Evolutionary conservation across 1,140 invertebrate species (phyloP).

Genomic region (Epicauta chinensis): DNA sequence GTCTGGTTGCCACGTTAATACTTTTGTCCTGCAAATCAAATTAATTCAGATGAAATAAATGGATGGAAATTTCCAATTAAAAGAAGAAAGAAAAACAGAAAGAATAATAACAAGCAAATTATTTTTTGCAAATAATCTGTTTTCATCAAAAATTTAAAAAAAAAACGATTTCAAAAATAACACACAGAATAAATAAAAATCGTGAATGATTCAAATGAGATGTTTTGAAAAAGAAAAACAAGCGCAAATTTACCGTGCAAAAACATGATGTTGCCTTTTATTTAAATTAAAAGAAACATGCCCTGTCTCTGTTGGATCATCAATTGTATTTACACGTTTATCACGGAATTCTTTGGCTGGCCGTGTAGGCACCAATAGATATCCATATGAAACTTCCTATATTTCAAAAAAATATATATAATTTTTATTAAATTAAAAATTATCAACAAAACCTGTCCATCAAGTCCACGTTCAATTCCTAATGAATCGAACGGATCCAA

Average conservation of each 20-base stretch:
- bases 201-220: not conserved
- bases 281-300: slow-evolving; percentile 23
- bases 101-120: too few species aligned
- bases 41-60: slow-evolving; percentile 9
- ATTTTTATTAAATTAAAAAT: not conserved
- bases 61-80: not conserved
- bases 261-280: slow-evolving; percentile 51
- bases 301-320: slow-evolving; percentile 34
- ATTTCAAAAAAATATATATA: slow-evolving; percentile 10
- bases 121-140: too few species aligned
- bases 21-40: slow-evolving; percentile 69
- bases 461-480: slow-evolving; percentile 73
- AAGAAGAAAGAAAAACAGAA: slow-evolving; percentile 1
- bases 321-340: slow-evolving; percentile 32
- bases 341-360: slow-evolving; percentile 47
- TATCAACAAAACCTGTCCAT: slow-evolving; percentile 60
- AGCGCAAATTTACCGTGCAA: slow-evolving; percentile 53
- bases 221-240: slow-evolving; percentile 10
- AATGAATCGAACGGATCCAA: slow-evolving; percentile 79
- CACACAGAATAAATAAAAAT: not conserved
- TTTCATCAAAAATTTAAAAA: too few species aligned
- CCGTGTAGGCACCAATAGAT: slow-evolving; percentile 70
- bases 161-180: too few species aligned
- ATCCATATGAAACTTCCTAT: slow-evolving; percentile 78
- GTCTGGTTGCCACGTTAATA: slow-evolving; percentile 75